Evolutionary conservation across 2,888 invertebrate species (phyloP).

Genomic region (Seira musarum): DNA sequence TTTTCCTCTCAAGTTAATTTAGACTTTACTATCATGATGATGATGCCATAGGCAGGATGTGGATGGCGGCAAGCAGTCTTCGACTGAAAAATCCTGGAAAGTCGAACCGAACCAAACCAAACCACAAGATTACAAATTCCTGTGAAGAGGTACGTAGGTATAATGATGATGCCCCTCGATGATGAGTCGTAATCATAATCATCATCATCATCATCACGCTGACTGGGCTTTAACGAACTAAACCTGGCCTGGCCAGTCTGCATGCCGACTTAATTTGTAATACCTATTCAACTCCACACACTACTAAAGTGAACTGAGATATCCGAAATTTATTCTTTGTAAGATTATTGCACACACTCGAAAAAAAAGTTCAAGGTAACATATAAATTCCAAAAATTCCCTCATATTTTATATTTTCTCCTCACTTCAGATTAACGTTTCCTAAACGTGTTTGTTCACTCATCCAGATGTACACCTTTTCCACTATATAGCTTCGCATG

Average conservation of each 20-base stretch:
- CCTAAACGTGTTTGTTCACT: background rate
- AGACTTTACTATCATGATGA: constrained; percentile 45
- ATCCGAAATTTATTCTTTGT: too few relatives aligned
- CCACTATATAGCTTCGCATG: constrained; percentile 30
- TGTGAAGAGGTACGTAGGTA: too few relatives aligned
- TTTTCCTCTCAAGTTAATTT: constrained; percentile 22
- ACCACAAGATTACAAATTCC: constrained; percentile 36
- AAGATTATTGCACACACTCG: background rate
- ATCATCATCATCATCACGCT: too few relatives aligned
- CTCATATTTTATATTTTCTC: background rate
- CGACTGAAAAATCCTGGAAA: constrained; percentile 48
- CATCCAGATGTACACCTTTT: constrained; percentile 12
- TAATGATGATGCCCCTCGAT: too few relatives aligned
- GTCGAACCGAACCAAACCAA: too few relatives aligned
- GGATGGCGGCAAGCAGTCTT: constrained; percentile 69
- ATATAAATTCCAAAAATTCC: background rate
- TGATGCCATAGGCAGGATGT: constrained; percentile 53
- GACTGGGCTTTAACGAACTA: constrained; percentile 32
- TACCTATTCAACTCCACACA: too few relatives aligned
- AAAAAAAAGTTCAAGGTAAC: background rate
- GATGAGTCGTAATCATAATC: too few relatives aligned
- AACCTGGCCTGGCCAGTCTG: constrained; percentile 42
- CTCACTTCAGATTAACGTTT: background rate
- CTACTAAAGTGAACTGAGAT: too few relatives aligned
- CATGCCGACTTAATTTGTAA: constrained; percentile 39